phyloP scores from a whole-genome alignment of 2,797 vertebrate genomes.

The Melanotaenia nigrans region DNA sequence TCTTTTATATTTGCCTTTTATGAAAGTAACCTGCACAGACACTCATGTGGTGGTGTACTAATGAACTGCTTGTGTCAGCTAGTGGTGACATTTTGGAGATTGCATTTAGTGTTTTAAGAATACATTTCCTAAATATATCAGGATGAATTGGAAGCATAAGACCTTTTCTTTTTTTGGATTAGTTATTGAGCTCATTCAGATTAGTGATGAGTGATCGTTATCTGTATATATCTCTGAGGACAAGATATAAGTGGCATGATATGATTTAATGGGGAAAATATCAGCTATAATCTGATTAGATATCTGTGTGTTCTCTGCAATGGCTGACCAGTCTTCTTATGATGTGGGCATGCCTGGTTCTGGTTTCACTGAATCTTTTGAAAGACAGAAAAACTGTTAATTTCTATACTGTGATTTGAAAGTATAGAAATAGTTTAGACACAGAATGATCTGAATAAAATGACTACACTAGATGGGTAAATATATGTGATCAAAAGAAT shows the following conservation, averaged over 20 bases:
- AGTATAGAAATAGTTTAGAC: neutral
- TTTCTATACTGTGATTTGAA: neutral
- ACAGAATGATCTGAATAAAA: neutral
- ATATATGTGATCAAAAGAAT: neutral
- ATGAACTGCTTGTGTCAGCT: too few species aligned
- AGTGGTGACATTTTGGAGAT: too few species aligned
- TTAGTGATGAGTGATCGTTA: neutral
- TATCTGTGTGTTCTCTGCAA: neutral
- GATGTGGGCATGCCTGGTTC: too few species aligned
- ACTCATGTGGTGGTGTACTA: too few species aligned
- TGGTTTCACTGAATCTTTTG: neutral
- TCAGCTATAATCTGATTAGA: neutral
- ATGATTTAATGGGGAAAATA: neutral
- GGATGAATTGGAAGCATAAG: neutral
- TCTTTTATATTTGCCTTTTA: too few species aligned
- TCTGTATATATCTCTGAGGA: neutral
- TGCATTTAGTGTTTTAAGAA: neutral
- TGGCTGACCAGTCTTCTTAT: neutral
- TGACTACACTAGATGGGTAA: neutral
- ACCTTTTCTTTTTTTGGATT: neutral
- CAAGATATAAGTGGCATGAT: too few species aligned
- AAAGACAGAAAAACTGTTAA: neutral
- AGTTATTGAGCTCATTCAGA: neutral
- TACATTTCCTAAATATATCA: neutral
- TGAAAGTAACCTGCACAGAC: too few species aligned